Percentiles rank a stretch among this genome's conserved stretches.
Conservation (phyloP, 2,888 invertebrate species). For the Chrysotoxum bicinctum region DNA sequence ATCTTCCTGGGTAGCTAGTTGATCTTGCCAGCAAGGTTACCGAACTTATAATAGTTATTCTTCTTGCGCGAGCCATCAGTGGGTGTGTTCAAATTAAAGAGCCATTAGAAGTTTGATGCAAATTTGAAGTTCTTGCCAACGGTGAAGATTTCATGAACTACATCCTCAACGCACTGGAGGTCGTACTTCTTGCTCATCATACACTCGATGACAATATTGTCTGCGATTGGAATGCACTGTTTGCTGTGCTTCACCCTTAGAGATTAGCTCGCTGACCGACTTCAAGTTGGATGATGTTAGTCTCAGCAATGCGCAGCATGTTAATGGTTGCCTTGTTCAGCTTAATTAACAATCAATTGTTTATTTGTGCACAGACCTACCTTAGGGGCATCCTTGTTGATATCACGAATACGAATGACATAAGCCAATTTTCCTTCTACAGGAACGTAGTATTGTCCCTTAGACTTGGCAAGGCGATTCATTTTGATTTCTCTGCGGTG, state of each 20-base stretch:
- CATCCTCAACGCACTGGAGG: conserved; percentile 98
- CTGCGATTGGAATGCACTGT: conserved; percentile 95
- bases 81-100: conserved; percentile 99
- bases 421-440: conserved; percentile 98
- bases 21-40: conserved; percentile 98
- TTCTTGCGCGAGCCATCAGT: conserved; percentile 99
- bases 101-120: conserved; percentile 99
- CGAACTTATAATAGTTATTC: conserved; percentile 99
- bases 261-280: conserved; percentile 96
- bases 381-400: conserved; percentile 91
- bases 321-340: conserved; percentile 99
- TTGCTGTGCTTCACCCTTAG: conserved; percentile 97
- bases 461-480: conserved; percentile 92
- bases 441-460: conserved; percentile 98
- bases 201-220: conserved; percentile 96
- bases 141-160: conserved; percentile 97
- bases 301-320: conserved; percentile 99
- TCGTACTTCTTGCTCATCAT: conserved; percentile 87
- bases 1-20: conserved; percentile 97
- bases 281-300: conserved; percentile 97
- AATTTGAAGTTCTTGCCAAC: conserved; percentile 93
- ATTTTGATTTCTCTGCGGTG: conserved; percentile 95
- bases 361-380: conserved; percentile 98
- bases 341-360: conserved; percentile 98
- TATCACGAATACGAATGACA: conserved; percentile 98